Evolutionary conservation across 1,140 invertebrate genomes (phyloP).

Genomic region (Pinna nobilis): DNA sequence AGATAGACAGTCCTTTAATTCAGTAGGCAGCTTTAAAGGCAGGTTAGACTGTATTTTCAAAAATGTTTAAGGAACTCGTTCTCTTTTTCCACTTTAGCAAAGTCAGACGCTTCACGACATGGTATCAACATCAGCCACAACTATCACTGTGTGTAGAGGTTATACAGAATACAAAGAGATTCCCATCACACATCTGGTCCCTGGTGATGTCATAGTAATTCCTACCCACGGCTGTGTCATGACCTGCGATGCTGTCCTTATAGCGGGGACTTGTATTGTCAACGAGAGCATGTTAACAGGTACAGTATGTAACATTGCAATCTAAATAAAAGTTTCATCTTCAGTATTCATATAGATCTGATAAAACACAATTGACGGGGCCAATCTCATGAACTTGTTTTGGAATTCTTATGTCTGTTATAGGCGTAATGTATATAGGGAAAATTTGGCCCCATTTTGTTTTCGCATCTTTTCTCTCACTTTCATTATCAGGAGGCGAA

Average conservation of each 20-base stretch:
- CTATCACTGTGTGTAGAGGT: conserved; percentile 54
- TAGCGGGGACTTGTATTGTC: conserved; percentile 92
- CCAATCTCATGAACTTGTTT: too few species aligned
- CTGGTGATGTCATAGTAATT: conserved; percentile 82
- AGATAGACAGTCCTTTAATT: too few species aligned
- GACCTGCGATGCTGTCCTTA: conserved; percentile 76
- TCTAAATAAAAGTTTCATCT: too few species aligned
- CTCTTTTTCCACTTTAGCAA: conserved; percentile 60
- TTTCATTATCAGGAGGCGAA: too few species aligned
- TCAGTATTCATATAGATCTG: too few species aligned
- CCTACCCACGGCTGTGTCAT: conserved; percentile 78
- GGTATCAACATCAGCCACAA: conserved; percentile 50
- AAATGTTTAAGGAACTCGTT: not conserved
- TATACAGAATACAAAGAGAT: conserved; percentile 60
- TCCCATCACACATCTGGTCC: conserved; percentile 56
- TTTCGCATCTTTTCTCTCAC: too few species aligned
- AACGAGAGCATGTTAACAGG: conserved; percentile 84
- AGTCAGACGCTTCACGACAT: conserved; percentile 65
- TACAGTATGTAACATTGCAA: conserved; percentile 17
- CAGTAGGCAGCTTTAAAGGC: too few species aligned
- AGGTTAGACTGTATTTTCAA: too few species aligned
- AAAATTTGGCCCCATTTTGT: too few species aligned
- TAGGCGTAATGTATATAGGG: too few species aligned
- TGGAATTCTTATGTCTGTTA: too few species aligned
- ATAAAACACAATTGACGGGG: too few species aligned